These are phyloP conservation scores for Cyclargus thomasi DNA, from an alignment of 1,140 invertebrate genomes.

Conservation along the genomic window DNA sequence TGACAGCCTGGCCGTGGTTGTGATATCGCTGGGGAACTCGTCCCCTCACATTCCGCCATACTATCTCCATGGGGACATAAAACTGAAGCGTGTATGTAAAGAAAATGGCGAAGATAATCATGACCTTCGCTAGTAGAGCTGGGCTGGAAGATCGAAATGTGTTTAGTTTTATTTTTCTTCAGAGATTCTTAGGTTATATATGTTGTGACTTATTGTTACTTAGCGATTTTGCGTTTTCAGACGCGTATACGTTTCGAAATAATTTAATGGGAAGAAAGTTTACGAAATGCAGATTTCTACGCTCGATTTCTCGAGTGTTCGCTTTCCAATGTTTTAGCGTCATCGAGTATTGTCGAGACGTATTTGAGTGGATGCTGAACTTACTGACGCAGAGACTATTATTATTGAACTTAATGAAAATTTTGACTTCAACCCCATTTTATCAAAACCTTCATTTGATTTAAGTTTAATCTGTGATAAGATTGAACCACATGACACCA, in stretches of 20 bases:
- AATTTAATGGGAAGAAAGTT: not conserved
- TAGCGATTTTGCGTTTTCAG: not conserved
- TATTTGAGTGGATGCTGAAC: not conserved
- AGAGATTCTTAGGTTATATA: not conserved
- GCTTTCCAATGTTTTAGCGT: constrained; percentile 1
- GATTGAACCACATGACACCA: too few relatives aligned
- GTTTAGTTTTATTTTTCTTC: not conserved
- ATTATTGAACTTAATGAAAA: too few relatives aligned
- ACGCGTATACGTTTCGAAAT: not conserved
- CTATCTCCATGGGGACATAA: constrained; percentile 86
- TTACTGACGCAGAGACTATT: too few relatives aligned
- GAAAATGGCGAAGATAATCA: constrained; percentile 87
- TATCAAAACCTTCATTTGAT: too few relatives aligned
- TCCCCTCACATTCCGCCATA: constrained; percentile 72
- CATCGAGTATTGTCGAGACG: not conserved
- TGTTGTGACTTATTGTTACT: not conserved
- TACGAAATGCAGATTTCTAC: not conserved
- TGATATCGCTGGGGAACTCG: constrained; percentile 47
- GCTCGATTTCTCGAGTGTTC: not conserved
- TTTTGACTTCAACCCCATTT: too few relatives aligned
- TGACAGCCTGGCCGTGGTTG: constrained; percentile 48
- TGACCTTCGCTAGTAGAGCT: constrained; percentile 82
- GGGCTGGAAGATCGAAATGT: constrained; percentile 54
- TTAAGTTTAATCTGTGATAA: too few relatives aligned
- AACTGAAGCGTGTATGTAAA: constrained; percentile 92